Percentiles rank a stretch among this genome's conserved stretches.
Conservation (phyloP, 2,888 invertebrate genomes). For the Cantharis lateralis region DNA sequence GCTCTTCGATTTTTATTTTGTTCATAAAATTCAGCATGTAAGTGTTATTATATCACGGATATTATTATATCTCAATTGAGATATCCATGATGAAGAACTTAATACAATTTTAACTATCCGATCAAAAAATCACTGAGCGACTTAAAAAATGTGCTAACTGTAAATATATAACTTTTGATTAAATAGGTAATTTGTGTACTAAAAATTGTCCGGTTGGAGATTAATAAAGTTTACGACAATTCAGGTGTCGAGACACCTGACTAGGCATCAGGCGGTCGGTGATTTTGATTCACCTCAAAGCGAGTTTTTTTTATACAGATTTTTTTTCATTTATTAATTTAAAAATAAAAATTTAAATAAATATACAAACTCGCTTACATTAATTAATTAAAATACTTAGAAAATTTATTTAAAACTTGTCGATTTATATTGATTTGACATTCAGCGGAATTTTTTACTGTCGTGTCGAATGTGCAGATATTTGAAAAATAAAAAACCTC, state of each 20-base stretch:
- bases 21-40: constrained; percentile 15
- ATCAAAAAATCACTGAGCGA: background rate
- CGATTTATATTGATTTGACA: background rate
- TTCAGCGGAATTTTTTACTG: background rate
- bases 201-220: background rate
- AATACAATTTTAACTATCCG: background rate
- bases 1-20: constrained; percentile 11
- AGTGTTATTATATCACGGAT: constrained; percentile 13
- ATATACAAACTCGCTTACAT: background rate
- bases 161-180: background rate
- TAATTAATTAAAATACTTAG: background rate
- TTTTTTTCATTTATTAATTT: background rate
- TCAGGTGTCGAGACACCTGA: background rate
- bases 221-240: background rate
- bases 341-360: background rate
- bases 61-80: constrained; percentile 18
- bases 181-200: background rate
- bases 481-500: background rate
- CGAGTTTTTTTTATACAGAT: background rate
- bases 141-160: background rate
- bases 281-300: background rate
- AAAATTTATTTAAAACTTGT: background rate
- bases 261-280: background rate
- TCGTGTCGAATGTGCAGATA: background rate
- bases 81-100: constrained; percentile 7